These are phyloP conservation scores for Semaprochilodus insignis DNA, from an alignment of 2,797 vertebrate species.

Conservation along the genomic window DNA sequence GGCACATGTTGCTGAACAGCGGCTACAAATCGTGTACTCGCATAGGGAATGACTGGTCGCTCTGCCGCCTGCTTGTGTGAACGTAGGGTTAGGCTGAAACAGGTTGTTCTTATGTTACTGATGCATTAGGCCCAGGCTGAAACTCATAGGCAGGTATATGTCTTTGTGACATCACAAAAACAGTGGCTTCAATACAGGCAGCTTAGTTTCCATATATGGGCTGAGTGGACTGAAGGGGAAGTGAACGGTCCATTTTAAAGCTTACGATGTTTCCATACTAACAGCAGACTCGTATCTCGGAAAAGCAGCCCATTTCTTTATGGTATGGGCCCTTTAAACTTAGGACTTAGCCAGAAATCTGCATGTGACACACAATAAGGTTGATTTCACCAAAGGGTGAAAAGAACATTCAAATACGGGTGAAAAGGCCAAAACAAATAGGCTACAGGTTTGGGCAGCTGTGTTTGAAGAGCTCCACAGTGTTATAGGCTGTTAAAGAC, in stretches of 20 bases:
- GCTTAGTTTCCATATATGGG: neutral
- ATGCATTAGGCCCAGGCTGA: too few species aligned
- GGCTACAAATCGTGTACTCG: too few species aligned
- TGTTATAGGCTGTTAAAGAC: slow-evolving; percentile 52
- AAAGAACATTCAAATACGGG: too few species aligned
- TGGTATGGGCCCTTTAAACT: neutral
- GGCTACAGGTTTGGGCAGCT: slow-evolving; percentile 30
- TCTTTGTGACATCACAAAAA: neutral
- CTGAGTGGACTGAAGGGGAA: neutral
- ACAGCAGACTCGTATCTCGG: neutral
- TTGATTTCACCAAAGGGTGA: slow-evolving; percentile 13
- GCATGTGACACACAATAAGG: neutral
- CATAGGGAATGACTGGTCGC: too few species aligned
- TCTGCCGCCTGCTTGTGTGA: too few species aligned
- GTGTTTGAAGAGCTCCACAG: neutral
- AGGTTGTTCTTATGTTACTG: too few species aligned
- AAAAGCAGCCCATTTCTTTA: neutral
- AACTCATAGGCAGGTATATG: too few species aligned
- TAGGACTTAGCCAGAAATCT: neutral
- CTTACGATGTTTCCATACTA: too few species aligned
- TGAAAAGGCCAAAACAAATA: slow-evolving; percentile 16
- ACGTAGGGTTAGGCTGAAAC: too few species aligned
- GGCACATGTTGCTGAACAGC: too few species aligned
- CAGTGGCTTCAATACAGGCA: neutral
- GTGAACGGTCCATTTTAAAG: too few species aligned